A percentile compares a stretch with the other conserved stretches of the same genome.
Evolutionary conservation across 2,113 vertebrate species (phyloP).

Genomic region (Mesocricetus auratus): DNA sequence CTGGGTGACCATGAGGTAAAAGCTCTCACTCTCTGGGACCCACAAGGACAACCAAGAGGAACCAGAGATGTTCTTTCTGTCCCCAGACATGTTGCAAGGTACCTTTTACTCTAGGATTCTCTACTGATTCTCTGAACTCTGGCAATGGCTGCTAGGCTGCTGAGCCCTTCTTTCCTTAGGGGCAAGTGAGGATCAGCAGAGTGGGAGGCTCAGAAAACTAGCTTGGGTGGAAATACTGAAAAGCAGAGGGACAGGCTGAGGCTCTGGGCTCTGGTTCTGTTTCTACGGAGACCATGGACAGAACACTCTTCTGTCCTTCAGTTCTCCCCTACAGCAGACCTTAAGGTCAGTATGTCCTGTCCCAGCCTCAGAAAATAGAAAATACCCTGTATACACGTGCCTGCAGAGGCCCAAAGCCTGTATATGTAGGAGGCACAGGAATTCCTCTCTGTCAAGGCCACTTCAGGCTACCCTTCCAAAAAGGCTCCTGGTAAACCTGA

Average conservation of each 20-base stretch:
- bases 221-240: not conserved
- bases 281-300: not conserved
- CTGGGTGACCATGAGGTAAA: not conserved
- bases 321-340: not conserved
- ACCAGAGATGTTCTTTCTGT: not conserved
- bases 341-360: not conserved
- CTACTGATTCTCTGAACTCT: not conserved
- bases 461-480: not conserved
- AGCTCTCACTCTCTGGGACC: not conserved
- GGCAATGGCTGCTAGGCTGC: not conserved
- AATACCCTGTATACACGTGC: not conserved
- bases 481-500: not conserved
- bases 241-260: not conserved
- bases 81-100: not conserved
- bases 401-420: not conserved
- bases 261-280: not conserved
- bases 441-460: not conserved
- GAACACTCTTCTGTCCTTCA: fast-evolving
- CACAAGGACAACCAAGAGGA: not conserved
- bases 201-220: not conserved
- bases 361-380: not conserved
- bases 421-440: not conserved
- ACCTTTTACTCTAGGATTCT: not conserved
- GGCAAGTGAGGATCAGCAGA: not conserved
- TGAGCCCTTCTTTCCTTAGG: not conserved